phyloP scores from a whole-genome alignment of 1,140 invertebrate genomes.

The Aricia agestis region DNA sequence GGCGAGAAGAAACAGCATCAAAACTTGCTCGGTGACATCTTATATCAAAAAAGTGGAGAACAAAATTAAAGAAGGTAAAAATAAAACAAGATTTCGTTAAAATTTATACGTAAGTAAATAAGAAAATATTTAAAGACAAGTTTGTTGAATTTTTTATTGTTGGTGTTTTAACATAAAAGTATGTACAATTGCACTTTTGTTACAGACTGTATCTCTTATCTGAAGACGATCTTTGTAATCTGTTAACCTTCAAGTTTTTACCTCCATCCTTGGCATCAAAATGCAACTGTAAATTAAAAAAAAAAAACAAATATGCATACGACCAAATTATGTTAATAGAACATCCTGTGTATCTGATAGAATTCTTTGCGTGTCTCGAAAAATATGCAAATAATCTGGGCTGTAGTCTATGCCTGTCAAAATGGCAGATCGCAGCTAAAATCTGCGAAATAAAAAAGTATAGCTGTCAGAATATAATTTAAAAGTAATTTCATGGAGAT shows the following conservation, averaged over 20 bases:
- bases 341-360: not conserved
- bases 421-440: not conserved
- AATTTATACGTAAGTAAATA: too few relatives aligned
- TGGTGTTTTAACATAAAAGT: too few relatives aligned
- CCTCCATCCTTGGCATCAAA: not conserved
- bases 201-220: not conserved
- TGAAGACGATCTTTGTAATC: not conserved
- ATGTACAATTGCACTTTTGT: not conserved
- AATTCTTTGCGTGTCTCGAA: constrained; percentile 45
- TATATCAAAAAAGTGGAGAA: too few relatives aligned
- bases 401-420: not conserved
- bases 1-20: too few relatives aligned
- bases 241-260: not conserved
- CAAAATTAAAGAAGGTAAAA: too few relatives aligned
- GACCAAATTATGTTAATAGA: not conserved
- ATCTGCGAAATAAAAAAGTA: constrained; percentile 9
- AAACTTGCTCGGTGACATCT: too few relatives aligned
- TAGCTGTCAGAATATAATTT: constrained; percentile 60
- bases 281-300: not conserved
- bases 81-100: too few relatives aligned
- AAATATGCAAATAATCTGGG: not conserved
- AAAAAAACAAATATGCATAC: constrained; percentile 1
- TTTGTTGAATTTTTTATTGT: too few relatives aligned
- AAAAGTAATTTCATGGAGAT: constrained; percentile 52
- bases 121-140: too few relatives aligned